Evolutionary conservation across 2,113 vertebrate genomes (phyloP), one percentile per base, ranked within the genome.

Genomic region (Chauna torquata): DNA sequence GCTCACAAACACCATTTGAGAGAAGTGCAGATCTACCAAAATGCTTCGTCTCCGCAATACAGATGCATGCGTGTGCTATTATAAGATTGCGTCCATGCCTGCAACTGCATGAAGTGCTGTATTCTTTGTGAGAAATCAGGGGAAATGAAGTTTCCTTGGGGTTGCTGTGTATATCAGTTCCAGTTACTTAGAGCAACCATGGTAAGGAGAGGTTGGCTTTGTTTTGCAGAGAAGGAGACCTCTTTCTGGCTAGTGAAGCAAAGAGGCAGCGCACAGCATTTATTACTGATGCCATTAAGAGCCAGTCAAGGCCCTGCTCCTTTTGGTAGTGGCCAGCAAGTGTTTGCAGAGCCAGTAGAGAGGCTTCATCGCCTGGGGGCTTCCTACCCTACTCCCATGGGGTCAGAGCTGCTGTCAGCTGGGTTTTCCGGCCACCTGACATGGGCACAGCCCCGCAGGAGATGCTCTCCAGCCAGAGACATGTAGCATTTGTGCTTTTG

Each of bases 381-480:
- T n/a, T 71, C 24, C 32, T 82, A 6, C 81, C 4, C 36, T 1
- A 0, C n/a, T 83, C 4, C 42, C 3, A 3, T 0, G 2, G 50
- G 8, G 11, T 23, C 10, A 4, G 14, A 42, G 22, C 58, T 34
- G 24, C 70, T 9, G 3, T 72, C 44, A 70, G 44, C 54, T 38
- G 42, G 65, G 30, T 54, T 79, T 86, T 27, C 27, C 7, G 3
- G 9, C 54, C 36, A 14, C 52, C 45, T 54, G 65, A 54, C 55
- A 28, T 20, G 58, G 71, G 24, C 49, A 40, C 8, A 57, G 58
- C 52, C 69, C 58, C 47, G 23, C 1, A 2, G 42, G 30, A 32
- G 13, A 3, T 72, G 62, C 69, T 79, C 36, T 92, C 11, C 4
- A 0, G 44, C 66, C 62, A 1, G 0, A 59, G n/a, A 36, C 28